Evolutionary conservation across 2,113 vertebrate species (phyloP), one percentile per base, ranked within the genome.

Genomic region (Vireo altiloquus): DNA sequence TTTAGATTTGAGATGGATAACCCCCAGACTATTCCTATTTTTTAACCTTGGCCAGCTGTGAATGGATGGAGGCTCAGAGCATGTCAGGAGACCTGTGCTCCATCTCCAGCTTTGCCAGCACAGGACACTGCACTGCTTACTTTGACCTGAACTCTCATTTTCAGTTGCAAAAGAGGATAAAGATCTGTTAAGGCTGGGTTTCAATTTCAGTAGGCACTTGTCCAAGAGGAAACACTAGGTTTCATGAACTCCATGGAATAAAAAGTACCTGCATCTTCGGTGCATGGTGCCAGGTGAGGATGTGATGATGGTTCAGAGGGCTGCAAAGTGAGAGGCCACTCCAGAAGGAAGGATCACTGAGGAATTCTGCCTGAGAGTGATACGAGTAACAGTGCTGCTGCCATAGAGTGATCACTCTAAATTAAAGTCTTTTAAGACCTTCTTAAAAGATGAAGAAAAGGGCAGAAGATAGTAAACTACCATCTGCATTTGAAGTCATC

Each of bases 1-100:
- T 96, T 96, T 87, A 95, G 93, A 95, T 96, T 89, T 93, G 90
- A 96, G 89, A 92, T 70, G 85, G 92, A 96, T 96, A 92, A 90
- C 65, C 86, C 64, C 28, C 44, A 83, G 69, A 60, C 68, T 92
- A 37, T 88, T 90, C 56, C 60, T 93, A n/a, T 81, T 78, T 91
- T 94, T 95, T 92, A 96, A 95, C 89, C 95, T 95, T 94, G 94
- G 86, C 60, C 54, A 74, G n/a, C 50, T 76, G 57, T 2, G 4
- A 49, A n/a, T 7, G 52, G 52, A 71, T n/a, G 46, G 31, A 66
- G 28, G 40, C 16, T 59, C 60, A n/a, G 22, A 77, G 50, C 63
- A 56, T 47, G 57, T 56, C 52, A 47, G 82, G 37, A 76, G 25
- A 79, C 37, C 28, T 27, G 47, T 0, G 35, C 52, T 92, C 49